A percentile compares a stretch with the other conserved stretches of the same genome.
phyloP scores from a whole-genome alignment of 2,888 invertebrate species.

The Cosmia trapezina region DNA sequence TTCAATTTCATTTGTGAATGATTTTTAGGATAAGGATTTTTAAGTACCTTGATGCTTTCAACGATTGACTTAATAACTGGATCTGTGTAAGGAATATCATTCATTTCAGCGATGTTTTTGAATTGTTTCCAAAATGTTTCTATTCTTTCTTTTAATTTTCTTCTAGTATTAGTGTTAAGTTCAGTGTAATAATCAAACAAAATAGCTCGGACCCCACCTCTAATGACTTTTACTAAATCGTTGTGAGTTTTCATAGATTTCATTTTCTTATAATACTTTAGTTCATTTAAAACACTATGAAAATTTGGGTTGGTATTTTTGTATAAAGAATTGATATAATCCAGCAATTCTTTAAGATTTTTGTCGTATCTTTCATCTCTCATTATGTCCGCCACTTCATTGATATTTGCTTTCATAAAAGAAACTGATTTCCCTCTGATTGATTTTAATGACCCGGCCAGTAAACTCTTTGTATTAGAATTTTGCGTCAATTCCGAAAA shows the following conservation, averaged over 20 bases:
- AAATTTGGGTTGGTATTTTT: conserved; percentile 59
- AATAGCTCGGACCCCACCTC: conserved; percentile 63
- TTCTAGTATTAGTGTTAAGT: conserved; percentile 63
- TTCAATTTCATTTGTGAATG: accelerated
- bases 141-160: conserved; percentile 63
- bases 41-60: not conserved
- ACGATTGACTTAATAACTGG: not conserved
- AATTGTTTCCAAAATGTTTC: conserved; percentile 23
- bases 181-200: conserved; percentile 74
- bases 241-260: conserved; percentile 60
- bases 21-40: not conserved
- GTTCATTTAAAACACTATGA: conserved; percentile 60
- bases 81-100: not conserved
- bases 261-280: conserved; percentile 64
- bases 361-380: conserved; percentile 47
- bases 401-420: conserved; percentile 62
- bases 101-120: not conserved
- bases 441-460: conserved; percentile 64
- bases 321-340: conserved; percentile 75
- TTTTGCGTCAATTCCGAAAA: conserved; percentile 70
- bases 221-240: conserved; percentile 65
- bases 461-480: conserved; percentile 56
- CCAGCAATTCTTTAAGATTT: conserved; percentile 54
- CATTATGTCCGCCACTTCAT: conserved; percentile 49
- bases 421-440: conserved; percentile 57